These are phyloP conservation scores for Mythimna pallens DNA, from an alignment of 2,888 invertebrate species.

Conservation along the genomic window DNA sequence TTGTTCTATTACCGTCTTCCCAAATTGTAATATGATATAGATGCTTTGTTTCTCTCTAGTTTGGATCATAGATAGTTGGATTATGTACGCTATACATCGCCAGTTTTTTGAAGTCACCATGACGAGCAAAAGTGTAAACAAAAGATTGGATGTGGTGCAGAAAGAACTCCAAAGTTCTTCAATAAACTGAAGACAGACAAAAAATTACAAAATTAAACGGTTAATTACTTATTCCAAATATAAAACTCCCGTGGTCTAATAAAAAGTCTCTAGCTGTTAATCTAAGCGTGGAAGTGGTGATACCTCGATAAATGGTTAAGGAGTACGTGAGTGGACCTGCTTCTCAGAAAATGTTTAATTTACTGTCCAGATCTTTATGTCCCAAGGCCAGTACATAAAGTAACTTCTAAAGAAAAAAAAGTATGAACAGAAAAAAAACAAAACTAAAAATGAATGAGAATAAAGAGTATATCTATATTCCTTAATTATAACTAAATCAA, in stretches of 20 bases:
- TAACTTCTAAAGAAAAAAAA: no score
- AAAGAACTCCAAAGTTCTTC: neutral
- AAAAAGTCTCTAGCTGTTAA: neutral
- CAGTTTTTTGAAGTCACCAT: neutral
- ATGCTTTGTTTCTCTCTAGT: conserved; percentile 65
- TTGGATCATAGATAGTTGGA: conserved; percentile 20
- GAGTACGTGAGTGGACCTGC: neutral
- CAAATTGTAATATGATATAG: conserved; percentile 71
- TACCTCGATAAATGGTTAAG: neutral
- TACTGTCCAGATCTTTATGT: neutral
- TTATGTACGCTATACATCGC: conserved; percentile 45
- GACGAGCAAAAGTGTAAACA: neutral
- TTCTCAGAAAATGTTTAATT: no score
- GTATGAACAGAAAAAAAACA: no score
- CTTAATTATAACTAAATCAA: neutral
- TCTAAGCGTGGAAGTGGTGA: neutral
- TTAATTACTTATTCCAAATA: neutral
- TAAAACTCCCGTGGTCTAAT: neutral
- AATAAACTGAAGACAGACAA: no score
- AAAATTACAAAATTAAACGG: no score
- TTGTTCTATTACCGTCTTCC: conserved; percentile 71
- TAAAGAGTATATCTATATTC: no score
- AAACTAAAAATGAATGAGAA: no score
- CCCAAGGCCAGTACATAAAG: neutral
- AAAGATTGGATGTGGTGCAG: neutral